phyloP scores from a whole-genome alignment of 2,888 invertebrate genomes.

The Strigamia maritima region DNA sequence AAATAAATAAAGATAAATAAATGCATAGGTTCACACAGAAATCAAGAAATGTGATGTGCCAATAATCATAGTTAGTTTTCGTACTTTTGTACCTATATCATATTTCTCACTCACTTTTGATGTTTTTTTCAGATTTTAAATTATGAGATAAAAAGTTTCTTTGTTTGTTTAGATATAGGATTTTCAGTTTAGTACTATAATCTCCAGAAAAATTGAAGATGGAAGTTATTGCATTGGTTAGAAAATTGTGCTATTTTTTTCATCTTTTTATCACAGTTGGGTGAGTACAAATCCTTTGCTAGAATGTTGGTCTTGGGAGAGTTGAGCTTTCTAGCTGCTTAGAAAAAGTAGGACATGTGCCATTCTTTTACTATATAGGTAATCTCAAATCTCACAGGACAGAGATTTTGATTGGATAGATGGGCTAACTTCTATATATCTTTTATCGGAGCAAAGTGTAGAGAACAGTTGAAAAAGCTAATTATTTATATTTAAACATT shows the following conservation, averaged over 20 bases:
- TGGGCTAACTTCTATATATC: not conserved
- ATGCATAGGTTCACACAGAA: too few species aligned
- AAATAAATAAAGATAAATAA: too few species aligned
- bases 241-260: not conserved
- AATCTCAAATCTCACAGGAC: not conserved
- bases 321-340: constrained; percentile 3
- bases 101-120: not conserved
- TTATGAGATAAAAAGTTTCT: not conserved
- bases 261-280: not conserved
- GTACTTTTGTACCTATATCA: not conserved
- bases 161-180: not conserved
- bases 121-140: not conserved
- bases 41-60: too few species aligned
- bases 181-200: not conserved
- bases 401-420: not conserved
- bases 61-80: too few species aligned
- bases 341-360: not conserved
- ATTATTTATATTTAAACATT: not conserved
- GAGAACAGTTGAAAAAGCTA: not conserved
- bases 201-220: not conserved
- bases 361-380: not conserved
- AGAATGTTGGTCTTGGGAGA: not conserved
- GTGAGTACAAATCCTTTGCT: not conserved
- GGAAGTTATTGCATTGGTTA: not conserved
- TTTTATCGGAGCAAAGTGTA: not conserved